Evolutionary conservation across 2,888 invertebrate species (phyloP).

Genomic region (Habrosyne pyritoides): DNA sequence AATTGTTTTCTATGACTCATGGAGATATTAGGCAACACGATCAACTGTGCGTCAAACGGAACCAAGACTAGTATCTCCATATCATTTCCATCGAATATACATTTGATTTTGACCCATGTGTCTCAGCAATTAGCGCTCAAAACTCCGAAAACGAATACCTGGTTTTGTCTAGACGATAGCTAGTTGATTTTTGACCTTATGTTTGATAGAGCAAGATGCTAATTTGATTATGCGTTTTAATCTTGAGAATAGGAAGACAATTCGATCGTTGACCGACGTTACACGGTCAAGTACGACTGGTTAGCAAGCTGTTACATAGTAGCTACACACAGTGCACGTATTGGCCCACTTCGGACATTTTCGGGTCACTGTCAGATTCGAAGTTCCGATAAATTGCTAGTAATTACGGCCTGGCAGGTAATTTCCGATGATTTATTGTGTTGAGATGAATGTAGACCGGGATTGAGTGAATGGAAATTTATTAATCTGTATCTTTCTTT

Average conservation of each 20-base stretch:
- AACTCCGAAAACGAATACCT: no score
- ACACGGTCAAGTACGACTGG: neutral
- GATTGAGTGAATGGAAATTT: neutral
- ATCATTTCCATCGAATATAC: neutral
- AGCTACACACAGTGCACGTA: neutral
- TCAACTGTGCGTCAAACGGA: neutral
- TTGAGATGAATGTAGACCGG: neutral
- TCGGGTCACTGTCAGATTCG: constrained; percentile 2
- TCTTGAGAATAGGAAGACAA: neutral
- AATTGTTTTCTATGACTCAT: neutral
- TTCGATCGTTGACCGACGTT: neutral
- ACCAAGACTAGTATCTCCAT: neutral
- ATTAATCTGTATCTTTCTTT: no score
- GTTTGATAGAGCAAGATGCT: no score
- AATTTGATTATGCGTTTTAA: neutral
- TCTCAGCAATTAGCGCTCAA: no score
- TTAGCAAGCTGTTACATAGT: neutral
- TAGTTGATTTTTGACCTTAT: no score
- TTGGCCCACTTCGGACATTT: neutral
- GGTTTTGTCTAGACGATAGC: no score
- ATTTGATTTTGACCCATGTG: no score
- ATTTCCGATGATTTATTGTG: neutral
- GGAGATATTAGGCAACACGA: neutral
- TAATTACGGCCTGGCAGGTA: neutral
- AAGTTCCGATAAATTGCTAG: neutral